Evolutionary conservation across 1,140 invertebrate species (phyloP).

Genomic region (Caligus rogercresseyi): DNA sequence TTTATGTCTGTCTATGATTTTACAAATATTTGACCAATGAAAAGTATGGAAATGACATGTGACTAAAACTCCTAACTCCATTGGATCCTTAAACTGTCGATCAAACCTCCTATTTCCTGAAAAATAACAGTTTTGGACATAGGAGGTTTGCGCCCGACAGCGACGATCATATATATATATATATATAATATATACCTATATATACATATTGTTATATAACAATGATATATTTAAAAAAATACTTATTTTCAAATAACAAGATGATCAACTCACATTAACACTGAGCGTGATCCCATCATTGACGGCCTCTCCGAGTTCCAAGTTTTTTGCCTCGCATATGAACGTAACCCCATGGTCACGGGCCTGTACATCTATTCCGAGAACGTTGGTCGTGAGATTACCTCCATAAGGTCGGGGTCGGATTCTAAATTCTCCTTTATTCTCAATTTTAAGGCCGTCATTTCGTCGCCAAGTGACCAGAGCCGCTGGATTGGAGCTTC

Average conservation of each 20-base stretch:
- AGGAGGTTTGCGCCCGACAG: neutral
- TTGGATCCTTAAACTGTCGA: neutral
- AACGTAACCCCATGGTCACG: slow-evolving; percentile 14
- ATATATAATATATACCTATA: neutral
- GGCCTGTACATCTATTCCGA: slow-evolving; percentile 13
- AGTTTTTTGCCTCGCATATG: slow-evolving; percentile 16
- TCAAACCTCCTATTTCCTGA: neutral
- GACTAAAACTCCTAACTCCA: no score
- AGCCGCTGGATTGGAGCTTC: slow-evolving; percentile 9
- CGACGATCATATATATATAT: neutral
- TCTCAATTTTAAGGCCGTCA: neutral
- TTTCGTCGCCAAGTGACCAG: slow-evolving; percentile 12
- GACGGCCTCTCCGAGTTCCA: neutral
- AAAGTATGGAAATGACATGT: no score
- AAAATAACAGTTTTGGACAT: neutral
- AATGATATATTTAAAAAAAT: neutral
- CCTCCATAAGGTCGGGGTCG: slow-evolving; percentile 3
- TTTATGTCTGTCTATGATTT: no score
- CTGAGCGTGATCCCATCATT: slow-evolving; percentile 6
- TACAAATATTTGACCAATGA: no score
- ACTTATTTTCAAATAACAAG: no score
- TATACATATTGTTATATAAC: no score
- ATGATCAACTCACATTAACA: no score
- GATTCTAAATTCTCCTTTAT: neutral
- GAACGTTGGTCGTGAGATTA: slow-evolving; percentile 15